Conservation (phyloP, 2,888 invertebrate species). For the Copidosoma aretas region DNA sequence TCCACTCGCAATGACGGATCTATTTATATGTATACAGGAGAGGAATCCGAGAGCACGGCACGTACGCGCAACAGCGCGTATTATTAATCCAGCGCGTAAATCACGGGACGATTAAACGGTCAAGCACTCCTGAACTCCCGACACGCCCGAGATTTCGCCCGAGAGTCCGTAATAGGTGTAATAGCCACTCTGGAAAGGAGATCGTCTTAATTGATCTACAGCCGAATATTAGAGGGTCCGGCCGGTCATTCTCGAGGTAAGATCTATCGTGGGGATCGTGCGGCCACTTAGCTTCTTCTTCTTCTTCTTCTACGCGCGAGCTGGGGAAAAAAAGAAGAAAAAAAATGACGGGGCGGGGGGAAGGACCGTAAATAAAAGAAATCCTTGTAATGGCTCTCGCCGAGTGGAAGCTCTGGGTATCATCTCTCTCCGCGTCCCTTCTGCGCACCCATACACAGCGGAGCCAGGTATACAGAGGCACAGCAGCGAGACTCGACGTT, state of each 20-base stretch:
- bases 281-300: conserved; percentile 49
- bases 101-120: not conserved
- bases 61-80: too few species aligned
- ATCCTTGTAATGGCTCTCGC: conserved; percentile 61
- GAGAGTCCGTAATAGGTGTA: not conserved
- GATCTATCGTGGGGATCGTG: conserved; percentile 55
- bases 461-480: too few species aligned
- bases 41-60: too few species aligned
- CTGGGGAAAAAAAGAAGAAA: too few species aligned
- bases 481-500: conserved; percentile 34
- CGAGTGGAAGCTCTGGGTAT: conserved; percentile 48
- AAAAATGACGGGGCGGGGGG: not conserved
- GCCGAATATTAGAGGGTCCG: conserved; percentile 50
- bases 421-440: conserved; percentile 28
- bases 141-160: not conserved
- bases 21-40: too few species aligned
- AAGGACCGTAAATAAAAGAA: conserved; percentile 61
- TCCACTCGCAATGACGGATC: too few species aligned
- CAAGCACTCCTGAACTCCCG: not conserved
- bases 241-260: conserved; percentile 43
- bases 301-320: too few species aligned
- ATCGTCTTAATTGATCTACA: conserved; percentile 60
- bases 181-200: conserved; percentile 3
- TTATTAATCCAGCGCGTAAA: conserved; percentile 3
- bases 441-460: not conserved